These are phyloP conservation scores for Hedya salicella DNA, from an alignment of 2,888 invertebrate genomes.

Conservation along the genomic window DNA sequence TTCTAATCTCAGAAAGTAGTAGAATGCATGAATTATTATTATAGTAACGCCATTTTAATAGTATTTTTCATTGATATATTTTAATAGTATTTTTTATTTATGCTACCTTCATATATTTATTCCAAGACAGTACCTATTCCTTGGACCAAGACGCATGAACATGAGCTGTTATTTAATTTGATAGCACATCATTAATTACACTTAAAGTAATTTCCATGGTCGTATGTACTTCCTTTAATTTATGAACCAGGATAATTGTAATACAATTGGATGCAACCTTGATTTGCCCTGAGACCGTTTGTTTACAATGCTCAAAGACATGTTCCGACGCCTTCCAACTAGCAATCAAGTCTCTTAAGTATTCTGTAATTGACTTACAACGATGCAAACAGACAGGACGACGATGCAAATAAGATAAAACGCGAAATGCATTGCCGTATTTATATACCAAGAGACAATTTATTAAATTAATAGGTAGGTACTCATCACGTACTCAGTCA, in stretches of 20 bases:
- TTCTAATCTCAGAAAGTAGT: not conserved
- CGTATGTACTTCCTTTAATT: too few relatives aligned
- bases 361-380: not conserved
- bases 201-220: not conserved
- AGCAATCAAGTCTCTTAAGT: not conserved
- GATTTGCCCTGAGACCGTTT: not conserved
- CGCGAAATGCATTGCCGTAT: not conserved
- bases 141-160: not conserved
- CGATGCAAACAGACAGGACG: not conserved
- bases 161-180: too few relatives aligned
- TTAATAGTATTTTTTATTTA: too few relatives aligned
- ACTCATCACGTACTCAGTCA: not conserved
- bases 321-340: conserved; percentile 2
- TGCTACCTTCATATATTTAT: too few relatives aligned
- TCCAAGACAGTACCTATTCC: too few relatives aligned
- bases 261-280: conserved; percentile 11
- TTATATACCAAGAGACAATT: not conserved
- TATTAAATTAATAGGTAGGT: not conserved
- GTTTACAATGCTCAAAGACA: conserved; percentile 19
- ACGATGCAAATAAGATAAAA: conserved; percentile 8
- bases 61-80: not conserved
- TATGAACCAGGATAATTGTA: conserved; percentile 17
- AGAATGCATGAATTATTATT: not conserved
- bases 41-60: not conserved
- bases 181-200: not conserved